Evolutionary conservation across 2,797 vertebrate species (phyloP), one percentile per base, ranked within the genome.

Genomic region (Onychomys torridus): DNA sequence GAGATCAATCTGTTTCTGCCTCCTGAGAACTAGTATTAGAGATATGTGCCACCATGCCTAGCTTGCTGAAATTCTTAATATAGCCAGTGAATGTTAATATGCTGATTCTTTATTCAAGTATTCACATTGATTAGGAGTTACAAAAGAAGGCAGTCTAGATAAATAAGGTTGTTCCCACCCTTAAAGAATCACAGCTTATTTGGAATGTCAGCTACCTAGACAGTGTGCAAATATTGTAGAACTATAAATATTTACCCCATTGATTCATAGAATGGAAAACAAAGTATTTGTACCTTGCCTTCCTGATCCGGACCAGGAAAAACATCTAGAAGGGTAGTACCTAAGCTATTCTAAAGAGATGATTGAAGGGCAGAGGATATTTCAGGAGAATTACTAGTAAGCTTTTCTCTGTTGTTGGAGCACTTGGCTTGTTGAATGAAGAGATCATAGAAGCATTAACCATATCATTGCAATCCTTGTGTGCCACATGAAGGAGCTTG

Each of bases 31-130:
- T 77, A 32, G 43, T 25, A 46, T 23, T 89, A 49, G 19, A 77
- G 73, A 2, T 63, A 14, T 77, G 40, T 63, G 27, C 37, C 29
- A 78, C 43, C 32, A 65, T 63, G 19, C 40, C 21, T 34, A 16
- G 1, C 29, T 88, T 89, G 16, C 7, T 93, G 52, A 63, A 93
- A 91, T 79, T 89, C 92, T 90, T 94, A 90, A 91, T 93, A 93
- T 91, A 75, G 2, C 55, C 69, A 63, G 61, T 73, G 77, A 91
- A 34, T 86, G 32, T 91, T 95, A 95, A 73, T 73, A 78, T 67
- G 59, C 23, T 85, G 65, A 78, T 90, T 13, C 27, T 93, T 71
- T 93, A 61, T 81, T 85, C 23, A 92, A 69, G 34, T 84, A 73
- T 19, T 69, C 65, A 46, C 81, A 59, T 83, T 89, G 77, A 67